These are phyloP conservation scores for Apis laboriosa DNA, from an alignment of 1,140 invertebrate genomes.

Conservation along the genomic window DNA sequence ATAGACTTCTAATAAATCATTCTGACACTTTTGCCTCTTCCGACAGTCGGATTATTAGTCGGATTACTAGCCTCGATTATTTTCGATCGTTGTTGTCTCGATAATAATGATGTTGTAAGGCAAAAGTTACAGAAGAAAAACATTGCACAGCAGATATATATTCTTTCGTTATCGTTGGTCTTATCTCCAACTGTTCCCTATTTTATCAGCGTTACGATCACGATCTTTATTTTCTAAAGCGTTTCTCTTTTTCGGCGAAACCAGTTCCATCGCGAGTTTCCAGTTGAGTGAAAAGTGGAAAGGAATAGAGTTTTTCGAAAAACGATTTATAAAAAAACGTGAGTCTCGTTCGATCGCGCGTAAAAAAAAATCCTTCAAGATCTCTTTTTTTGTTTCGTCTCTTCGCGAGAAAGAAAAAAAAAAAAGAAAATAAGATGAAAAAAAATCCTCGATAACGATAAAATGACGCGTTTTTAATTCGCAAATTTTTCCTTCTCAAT, in stretches of 20 bases:
- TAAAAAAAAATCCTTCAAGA: no score
- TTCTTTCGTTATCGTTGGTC: neutral
- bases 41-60: neutral
- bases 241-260: neutral
- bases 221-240: neutral
- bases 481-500: no score
- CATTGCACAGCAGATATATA: neutral
- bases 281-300: neutral
- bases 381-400: no score
- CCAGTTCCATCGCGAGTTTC: neutral
- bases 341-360: no score
- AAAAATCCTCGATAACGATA: neutral
- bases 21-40: constrained; percentile 45
- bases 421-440: neutral
- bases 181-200: no score
- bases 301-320: neutral
- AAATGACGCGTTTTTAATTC: neutral
- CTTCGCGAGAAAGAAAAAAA: no score
- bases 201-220: neutral
- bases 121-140: neutral
- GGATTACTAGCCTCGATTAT: neutral
- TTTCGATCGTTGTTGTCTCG: neutral
- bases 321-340: no score
- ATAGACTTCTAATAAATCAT: constrained; percentile 60
- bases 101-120: neutral